phyloP scores from a whole-genome alignment of 1,140 invertebrate species.

The Zaprionus capensis region DNA sequence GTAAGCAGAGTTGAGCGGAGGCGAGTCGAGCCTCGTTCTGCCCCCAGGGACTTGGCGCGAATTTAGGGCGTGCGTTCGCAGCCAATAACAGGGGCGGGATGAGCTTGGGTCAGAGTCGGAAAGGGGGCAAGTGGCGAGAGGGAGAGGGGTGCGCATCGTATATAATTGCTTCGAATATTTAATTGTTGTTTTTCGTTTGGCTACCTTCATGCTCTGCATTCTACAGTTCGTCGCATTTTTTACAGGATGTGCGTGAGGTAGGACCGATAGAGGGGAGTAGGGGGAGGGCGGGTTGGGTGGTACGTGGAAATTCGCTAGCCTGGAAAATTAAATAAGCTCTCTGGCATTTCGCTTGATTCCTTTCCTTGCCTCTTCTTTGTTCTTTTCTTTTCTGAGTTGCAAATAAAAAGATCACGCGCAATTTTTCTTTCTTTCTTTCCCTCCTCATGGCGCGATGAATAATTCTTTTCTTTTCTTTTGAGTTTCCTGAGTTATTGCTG shows the following conservation, averaged over 20 bases:
- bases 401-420: constrained; percentile 15
- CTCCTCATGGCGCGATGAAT: neutral
- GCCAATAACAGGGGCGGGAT: constrained; percentile 46
- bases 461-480: neutral
- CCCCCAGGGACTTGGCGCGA: constrained; percentile 52
- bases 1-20: constrained; percentile 2
- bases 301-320: constrained; percentile 5
- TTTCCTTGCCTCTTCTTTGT: neutral
- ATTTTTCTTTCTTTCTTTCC: constrained; percentile 8
- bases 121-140: neutral
- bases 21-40: constrained; percentile 19
- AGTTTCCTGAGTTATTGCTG: neutral
- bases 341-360: constrained; percentile 7
- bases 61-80: constrained; percentile 52
- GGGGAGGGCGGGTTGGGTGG: neutral
- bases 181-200: constrained; percentile 45
- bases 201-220: constrained; percentile 17
- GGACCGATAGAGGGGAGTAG: neutral
- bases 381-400: constrained; percentile 4
- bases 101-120: neutral
- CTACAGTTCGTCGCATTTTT: constrained; percentile 16
- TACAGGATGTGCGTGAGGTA: neutral
- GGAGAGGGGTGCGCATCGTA: neutral
- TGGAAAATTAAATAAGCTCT: constrained; percentile 21
- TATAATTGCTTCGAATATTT: constrained; percentile 74